These are phyloP conservation scores for Drosophila sucinea DNA, from an alignment of 1,140 invertebrate genomes.

Conservation along the genomic window DNA sequence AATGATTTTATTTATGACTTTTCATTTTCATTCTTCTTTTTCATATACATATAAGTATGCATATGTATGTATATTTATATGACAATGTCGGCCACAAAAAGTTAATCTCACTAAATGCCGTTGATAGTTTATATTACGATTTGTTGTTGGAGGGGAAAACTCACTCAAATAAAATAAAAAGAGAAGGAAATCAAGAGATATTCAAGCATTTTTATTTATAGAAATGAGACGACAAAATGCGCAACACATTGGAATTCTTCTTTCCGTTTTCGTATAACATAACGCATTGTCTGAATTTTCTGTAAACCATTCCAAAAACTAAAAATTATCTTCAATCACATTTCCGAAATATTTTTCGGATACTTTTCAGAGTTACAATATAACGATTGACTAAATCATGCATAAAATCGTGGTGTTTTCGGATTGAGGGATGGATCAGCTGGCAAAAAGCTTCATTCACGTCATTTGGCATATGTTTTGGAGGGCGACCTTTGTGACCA, in stretches of 20 bases:
- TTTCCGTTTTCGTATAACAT: not conserved
- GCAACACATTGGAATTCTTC: slow-evolving; percentile 13
- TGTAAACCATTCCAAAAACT: not conserved
- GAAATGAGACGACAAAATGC: slow-evolving; percentile 33
- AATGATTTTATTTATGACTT: slow-evolving; percentile 76
- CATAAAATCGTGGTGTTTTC: no score
- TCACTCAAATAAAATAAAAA: slow-evolving; percentile 3
- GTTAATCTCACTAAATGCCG: slow-evolving; percentile 79
- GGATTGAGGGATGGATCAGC: not conserved
- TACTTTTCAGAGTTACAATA: no score
- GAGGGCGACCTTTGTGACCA: not conserved
- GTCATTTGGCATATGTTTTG: not conserved
- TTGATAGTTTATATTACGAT: slow-evolving; percentile 76
- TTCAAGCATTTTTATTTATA: slow-evolving; percentile 26
- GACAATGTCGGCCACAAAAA: slow-evolving; percentile 73
- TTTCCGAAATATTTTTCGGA: no score
- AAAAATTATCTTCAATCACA: not conserved
- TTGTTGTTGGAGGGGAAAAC: slow-evolving; percentile 28
- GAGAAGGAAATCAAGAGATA: slow-evolving; percentile 11
- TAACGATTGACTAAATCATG: no score
- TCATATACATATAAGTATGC: slow-evolving; percentile 35
- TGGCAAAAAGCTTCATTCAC: not conserved
- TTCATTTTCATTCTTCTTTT: slow-evolving; percentile 29
- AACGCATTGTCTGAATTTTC: slow-evolving; percentile 1
- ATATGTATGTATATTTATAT: slow-evolving; percentile 48